Percentiles rank a stretch among this genome's conserved stretches.
Evolutionary conservation across 92 coral and sea anemone genomes (phyloP).

Genomic region (Siderastrea siderea): DNA sequence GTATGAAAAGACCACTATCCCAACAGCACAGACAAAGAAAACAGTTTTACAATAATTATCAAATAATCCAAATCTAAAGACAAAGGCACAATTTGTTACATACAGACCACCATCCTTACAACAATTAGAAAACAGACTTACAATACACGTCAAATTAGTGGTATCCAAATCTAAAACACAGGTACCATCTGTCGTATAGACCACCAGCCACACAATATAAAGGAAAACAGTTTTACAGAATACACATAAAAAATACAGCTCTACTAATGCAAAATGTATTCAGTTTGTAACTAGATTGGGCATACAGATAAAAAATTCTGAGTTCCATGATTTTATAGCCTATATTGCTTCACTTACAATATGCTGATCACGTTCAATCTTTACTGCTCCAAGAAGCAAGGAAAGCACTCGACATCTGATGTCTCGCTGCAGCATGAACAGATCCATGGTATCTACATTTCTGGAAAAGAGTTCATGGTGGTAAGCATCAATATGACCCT

Average conservation of each 20-base stretch:
- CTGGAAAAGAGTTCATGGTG: slow-evolving; percentile 34
- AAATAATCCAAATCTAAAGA: slow-evolving; percentile 34
- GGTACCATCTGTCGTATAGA: too few relatives aligned
- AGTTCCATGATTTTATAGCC: not conserved
- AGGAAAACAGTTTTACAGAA: too few relatives aligned
- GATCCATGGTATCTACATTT: slow-evolving; percentile 85
- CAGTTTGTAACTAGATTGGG: too few relatives aligned
- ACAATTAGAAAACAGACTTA: not conserved
- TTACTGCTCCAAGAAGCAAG: slow-evolving; percentile 89
- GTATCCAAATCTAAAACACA: too few relatives aligned
- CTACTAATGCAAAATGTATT: too few relatives aligned
- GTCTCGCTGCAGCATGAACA: slow-evolving; percentile 86
- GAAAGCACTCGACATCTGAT: slow-evolving; percentile 84
- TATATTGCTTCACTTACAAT: slow-evolving; percentile 71
- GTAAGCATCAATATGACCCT: not conserved
- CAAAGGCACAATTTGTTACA: slow-evolving; percentile 86
- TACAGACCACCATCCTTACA: slow-evolving; percentile 76
- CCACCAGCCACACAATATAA: too few relatives aligned
- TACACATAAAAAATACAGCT: too few relatives aligned
- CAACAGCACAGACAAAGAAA: too few relatives aligned
- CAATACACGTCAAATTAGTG: too few relatives aligned
- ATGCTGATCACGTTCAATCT: slow-evolving; percentile 94
- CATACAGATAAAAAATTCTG: too few relatives aligned
- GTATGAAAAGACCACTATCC: too few relatives aligned
- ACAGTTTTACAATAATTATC: too few relatives aligned